These are phyloP conservation scores for Porites lutea DNA, from an alignment of 64 coral and sea anemone species.

Conservation along the genomic window DNA sequence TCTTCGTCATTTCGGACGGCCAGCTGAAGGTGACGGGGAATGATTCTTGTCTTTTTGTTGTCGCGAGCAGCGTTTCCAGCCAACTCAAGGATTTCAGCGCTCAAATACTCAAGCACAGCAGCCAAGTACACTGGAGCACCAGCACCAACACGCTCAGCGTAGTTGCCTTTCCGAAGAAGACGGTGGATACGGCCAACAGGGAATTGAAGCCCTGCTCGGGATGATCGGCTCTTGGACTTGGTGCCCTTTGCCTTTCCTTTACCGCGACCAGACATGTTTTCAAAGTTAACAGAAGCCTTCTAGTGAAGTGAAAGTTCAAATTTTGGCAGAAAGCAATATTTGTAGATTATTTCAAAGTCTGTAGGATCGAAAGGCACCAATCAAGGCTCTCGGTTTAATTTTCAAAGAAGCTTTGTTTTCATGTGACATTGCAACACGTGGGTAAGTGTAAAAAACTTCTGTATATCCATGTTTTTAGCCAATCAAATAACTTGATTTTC, in stretches of 20 bases:
- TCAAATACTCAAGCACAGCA: slow-evolving; percentile 14
- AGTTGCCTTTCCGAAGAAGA: slow-evolving; percentile 15
- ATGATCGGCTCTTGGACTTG: slow-evolving; percentile 76
- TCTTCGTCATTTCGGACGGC: slow-evolving; percentile 9
- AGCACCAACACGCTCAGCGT: background rate
- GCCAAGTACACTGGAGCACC: slow-evolving; percentile 18
- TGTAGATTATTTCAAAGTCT: too few species aligned
- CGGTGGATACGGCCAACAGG: slow-evolving; percentile 11
- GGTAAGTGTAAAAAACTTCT: too few species aligned
- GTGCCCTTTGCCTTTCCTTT: slow-evolving; percentile 79
- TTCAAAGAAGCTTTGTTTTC: too few species aligned
- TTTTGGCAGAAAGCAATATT: too few species aligned
- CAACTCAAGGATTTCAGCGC: slow-evolving; percentile 1
- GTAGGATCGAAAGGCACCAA: too few species aligned
- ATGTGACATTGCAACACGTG: too few species aligned
- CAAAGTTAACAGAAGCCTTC: background rate
- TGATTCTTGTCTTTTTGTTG: slow-evolving; percentile 15
- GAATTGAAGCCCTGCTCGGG: slow-evolving; percentile 56
- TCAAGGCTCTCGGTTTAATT: too few species aligned
- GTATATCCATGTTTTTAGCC: too few species aligned
- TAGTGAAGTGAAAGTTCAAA: too few species aligned
- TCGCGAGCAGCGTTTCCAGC: slow-evolving; percentile 14
- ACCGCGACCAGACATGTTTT: slow-evolving; percentile 80
- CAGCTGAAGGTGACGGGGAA: slow-evolving; percentile 17
- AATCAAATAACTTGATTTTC: too few species aligned